phyloP scores from a whole-genome alignment of 2,888 invertebrate genomes.

The Cryptus armator region DNA sequence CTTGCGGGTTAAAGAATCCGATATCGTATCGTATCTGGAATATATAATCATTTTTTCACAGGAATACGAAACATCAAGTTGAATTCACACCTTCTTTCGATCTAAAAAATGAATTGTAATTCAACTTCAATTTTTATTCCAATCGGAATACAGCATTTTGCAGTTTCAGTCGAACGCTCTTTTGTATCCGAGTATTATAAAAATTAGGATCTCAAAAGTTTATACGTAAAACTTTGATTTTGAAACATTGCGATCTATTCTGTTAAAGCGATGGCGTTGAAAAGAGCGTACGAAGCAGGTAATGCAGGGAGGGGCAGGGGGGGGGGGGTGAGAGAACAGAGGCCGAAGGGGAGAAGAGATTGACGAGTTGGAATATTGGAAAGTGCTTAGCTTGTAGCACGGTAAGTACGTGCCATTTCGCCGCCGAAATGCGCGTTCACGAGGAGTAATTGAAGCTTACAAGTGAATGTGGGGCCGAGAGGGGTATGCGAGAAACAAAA shows the following conservation, averaged over 20 bases:
- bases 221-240: neutral
- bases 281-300: conserved; percentile 1
- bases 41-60: no score
- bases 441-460: conserved; percentile 58
- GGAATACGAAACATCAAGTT: no score
- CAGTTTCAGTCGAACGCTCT: neutral
- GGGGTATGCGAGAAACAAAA: conserved; percentile 35
- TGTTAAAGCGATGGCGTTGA: conserved; percentile 22
- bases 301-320: neutral
- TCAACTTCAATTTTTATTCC: neutral
- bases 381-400: conserved; percentile 59
- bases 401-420: conserved; percentile 55
- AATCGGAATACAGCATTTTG: neutral
- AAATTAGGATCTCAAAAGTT: conserved; percentile 1
- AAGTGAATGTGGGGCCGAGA: neutral
- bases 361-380: conserved; percentile 57
- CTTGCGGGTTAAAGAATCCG: no score
- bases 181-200: neutral
- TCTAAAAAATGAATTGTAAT: no score
- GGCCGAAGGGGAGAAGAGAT: conserved; percentile 31
- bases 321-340: neutral
- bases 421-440: conserved; percentile 53
- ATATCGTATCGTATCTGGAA: no score
- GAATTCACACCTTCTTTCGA: no score
- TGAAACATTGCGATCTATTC: conserved; percentile 3